Evolutionary conservation across 1,140 invertebrate species (phyloP).

Genomic region (Trachymyrmex septentrionalis): DNA sequence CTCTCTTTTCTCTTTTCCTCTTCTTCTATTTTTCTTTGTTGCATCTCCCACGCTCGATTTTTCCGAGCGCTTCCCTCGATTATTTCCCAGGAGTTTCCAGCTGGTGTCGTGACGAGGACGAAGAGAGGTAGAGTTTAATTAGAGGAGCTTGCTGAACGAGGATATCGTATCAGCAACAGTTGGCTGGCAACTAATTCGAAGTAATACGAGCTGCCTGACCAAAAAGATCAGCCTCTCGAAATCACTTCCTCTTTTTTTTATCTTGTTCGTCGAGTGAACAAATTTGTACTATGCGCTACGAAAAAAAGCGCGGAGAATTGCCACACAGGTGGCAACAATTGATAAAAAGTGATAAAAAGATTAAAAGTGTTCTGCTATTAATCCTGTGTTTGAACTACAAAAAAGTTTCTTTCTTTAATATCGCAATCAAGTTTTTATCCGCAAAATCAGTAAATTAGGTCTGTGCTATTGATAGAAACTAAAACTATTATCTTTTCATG

Average conservation of each 20-base stretch:
- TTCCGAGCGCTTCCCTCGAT: constrained; percentile 24
- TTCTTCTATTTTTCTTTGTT: background rate
- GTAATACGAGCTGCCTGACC: constrained; percentile 38
- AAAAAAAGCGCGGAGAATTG: background rate
- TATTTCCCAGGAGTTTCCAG: constrained; percentile 60
- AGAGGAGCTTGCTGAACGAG: constrained; percentile 49
- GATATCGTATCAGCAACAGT: constrained; percentile 67
- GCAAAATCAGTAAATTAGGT: background rate
- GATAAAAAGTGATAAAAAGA: background rate
- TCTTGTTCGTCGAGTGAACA: constrained; percentile 19
- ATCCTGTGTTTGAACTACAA: background rate
- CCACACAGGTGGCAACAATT: constrained; percentile 27
- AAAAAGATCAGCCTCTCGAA: constrained; percentile 30
- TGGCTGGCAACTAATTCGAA: constrained; percentile 52
- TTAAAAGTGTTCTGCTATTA: too few relatives aligned
- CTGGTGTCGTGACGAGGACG: constrained; percentile 27
- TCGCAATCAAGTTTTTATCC: background rate
- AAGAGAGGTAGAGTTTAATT: constrained; percentile 57
- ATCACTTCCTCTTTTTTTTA: background rate
- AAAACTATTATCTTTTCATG: background rate
- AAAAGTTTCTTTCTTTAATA: background rate
- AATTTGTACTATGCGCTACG: constrained; percentile 26
- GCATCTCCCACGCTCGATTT: constrained; percentile 24
- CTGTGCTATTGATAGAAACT: background rate
- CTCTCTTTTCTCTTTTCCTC: background rate